Evolutionary conservation across 2,113 vertebrate genomes (phyloP).

Genomic region (Daboia siamensis): DNA sequence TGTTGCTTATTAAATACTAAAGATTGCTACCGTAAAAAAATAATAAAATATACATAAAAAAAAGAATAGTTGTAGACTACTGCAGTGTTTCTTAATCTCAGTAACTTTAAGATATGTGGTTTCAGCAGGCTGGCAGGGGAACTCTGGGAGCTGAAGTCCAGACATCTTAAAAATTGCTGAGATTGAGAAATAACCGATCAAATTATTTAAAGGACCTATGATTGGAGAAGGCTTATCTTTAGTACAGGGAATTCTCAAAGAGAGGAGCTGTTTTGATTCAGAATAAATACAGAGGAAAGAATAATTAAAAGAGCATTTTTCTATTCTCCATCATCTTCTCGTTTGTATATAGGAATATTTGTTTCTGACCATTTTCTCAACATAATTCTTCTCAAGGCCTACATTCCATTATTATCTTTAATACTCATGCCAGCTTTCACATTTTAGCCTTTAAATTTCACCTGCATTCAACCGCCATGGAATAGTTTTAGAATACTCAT

Average conservation of each 20-base stretch:
- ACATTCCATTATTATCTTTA: neutral
- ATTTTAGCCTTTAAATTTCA: neutral
- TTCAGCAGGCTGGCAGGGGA: neutral
- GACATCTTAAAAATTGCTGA: neutral
- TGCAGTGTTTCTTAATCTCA: neutral
- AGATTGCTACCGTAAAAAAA: too few species aligned
- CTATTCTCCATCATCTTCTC: neutral
- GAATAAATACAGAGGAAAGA: neutral
- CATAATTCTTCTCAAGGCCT: neutral
- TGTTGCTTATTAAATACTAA: too few species aligned
- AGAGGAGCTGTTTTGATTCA: neutral
- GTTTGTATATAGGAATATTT: neutral
- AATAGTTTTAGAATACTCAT: neutral
- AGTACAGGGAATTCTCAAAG: neutral
- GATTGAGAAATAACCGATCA: neutral
- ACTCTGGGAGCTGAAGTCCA: neutral
- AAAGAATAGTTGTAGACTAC: neutral
- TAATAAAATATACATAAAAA: too few species aligned
- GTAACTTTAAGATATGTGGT: neutral
- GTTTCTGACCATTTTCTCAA: neutral
- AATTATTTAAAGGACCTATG: neutral
- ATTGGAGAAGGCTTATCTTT: neutral
- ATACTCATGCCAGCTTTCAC: neutral
- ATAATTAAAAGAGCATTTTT: neutral
- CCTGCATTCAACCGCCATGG: neutral